Percentiles rank a stretch among this genome's conserved stretches.
Conservation (phyloP, 2,888 invertebrate species). For the Strigamia maritima region DNA sequence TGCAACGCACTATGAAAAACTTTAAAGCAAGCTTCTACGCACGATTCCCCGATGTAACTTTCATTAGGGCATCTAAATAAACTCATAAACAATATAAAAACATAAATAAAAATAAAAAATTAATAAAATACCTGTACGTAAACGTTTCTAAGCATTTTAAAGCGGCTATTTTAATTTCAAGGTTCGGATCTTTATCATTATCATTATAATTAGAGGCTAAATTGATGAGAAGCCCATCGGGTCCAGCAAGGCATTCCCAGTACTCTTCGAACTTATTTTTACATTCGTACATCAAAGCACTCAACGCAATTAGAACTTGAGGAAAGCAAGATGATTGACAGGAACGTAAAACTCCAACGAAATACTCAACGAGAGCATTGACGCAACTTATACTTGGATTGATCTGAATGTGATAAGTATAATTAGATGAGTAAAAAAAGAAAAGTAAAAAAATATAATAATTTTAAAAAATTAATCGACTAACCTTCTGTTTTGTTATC, state of each 20-base stretch:
- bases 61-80: constrained; percentile 1
- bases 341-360: constrained; percentile 19
- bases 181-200: neutral
- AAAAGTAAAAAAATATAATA: too few species aligned
- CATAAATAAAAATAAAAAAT: neutral
- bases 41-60: constrained; percentile 2
- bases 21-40: constrained; percentile 3
- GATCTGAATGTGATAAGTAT: neutral
- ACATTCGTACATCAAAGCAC: constrained; percentile 1
- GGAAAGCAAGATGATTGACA: constrained; percentile 28
- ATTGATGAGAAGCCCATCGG: constrained; percentile 17
- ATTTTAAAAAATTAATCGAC: neutral
- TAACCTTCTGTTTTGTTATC: constrained; percentile 18
- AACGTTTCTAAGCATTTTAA: constrained; percentile 30
- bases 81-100: neutral
- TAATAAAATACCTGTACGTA: neutral
- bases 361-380: constrained; percentile 5
- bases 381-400: constrained; percentile 4
- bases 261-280: constrained; percentile 22
- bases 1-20: neutral
- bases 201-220: neutral
- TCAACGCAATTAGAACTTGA: constrained; percentile 2
- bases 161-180: neutral
- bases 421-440: neutral
- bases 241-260: constrained; percentile 24